Evolutionary conservation across 2,113 vertebrate species (phyloP).

Genomic region (Saguinus imperator): DNA sequence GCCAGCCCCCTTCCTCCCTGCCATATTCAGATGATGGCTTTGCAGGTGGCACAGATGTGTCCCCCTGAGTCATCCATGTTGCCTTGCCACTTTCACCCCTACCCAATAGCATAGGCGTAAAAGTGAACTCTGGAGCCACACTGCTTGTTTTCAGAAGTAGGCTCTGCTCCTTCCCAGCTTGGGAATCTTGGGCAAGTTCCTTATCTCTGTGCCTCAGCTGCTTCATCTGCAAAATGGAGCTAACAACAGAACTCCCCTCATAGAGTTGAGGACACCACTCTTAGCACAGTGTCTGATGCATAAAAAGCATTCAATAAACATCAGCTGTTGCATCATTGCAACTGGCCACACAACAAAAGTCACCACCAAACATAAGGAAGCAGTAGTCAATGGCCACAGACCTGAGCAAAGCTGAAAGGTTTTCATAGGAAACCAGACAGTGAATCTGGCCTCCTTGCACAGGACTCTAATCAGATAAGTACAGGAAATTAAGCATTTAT

Average conservation of each 20-base stretch:
- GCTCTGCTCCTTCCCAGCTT: neutral
- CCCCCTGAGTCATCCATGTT: too few species aligned
- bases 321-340: constrained; percentile 17
- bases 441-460: neutral
- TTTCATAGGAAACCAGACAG: constrained; percentile 1
- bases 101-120: too few species aligned
- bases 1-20: neutral
- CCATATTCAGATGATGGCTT: neutral
- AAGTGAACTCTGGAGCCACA: neutral
- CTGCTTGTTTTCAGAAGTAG: neutral
- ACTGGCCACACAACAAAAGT: neutral
- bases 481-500: neutral
- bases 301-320: neutral
- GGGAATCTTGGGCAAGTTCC: neutral
- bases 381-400: neutral
- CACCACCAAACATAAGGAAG: neutral
- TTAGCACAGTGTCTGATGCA: neutral
- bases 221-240: neutral
- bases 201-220: neutral
- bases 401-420: neutral
- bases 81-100: neutral
- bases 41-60: neutral
- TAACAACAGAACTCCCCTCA: neutral
- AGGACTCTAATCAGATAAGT: neutral
- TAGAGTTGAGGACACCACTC: neutral